Conservation (phyloP, 2,888 invertebrate genomes). For the Mythimna loreyi region DNA sequence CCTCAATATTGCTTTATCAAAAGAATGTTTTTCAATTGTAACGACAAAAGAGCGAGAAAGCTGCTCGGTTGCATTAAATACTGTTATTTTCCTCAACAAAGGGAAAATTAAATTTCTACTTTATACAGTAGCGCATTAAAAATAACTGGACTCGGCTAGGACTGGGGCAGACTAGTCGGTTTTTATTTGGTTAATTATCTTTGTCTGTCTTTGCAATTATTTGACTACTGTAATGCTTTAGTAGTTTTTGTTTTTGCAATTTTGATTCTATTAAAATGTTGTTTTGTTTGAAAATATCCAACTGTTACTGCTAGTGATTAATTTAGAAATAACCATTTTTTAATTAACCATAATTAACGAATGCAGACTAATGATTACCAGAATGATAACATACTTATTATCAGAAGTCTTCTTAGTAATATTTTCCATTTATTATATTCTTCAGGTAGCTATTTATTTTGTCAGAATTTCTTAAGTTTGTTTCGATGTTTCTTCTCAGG, state of each 20-base stretch:
- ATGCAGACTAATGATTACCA: too few species aligned
- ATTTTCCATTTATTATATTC: too few species aligned
- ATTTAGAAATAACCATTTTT: neutral
- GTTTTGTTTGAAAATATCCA: neutral
- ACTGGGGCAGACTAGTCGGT: neutral
- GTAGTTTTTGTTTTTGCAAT: neutral
- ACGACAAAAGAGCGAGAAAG: constrained; percentile 39
- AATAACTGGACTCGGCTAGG: constrained; percentile 49
- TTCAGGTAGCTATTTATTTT: too few species aligned
- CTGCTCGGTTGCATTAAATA: constrained; percentile 65
- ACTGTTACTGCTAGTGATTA: neutral
- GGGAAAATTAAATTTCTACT: constrained; percentile 61
- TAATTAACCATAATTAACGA: neutral
- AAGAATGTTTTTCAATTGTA: constrained; percentile 26
- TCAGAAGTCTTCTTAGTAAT: too few species aligned
- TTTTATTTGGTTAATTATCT: neutral
- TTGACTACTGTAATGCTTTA: neutral
- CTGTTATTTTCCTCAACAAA: constrained; percentile 61
- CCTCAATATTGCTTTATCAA: constrained; percentile 34
- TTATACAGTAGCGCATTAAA: constrained; percentile 54
- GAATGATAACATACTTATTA: too few species aligned
- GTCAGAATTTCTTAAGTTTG: too few species aligned
- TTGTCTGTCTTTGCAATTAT: neutral
- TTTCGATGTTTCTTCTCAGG: too few species aligned
- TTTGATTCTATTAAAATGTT: neutral